These are phyloP conservation scores for Lymantria dispar DNA, from an alignment of 2,888 invertebrate species.

Conservation along the genomic window DNA sequence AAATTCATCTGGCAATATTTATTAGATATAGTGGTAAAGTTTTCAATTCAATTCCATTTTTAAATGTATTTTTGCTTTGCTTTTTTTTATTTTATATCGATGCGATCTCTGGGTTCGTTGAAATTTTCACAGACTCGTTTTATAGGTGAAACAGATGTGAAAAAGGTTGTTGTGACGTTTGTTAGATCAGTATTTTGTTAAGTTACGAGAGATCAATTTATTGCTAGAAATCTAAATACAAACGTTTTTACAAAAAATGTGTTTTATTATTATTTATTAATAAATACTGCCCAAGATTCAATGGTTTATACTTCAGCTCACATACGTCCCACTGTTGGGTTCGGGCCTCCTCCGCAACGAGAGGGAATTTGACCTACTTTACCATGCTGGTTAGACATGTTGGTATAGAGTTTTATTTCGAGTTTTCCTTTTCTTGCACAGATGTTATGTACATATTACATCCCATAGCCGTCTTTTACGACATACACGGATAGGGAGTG, in stretches of 20 bases:
- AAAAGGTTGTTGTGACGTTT: slow-evolving; percentile 46
- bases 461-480: no score
- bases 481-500: no score
- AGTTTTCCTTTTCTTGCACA: no score
- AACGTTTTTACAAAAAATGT: slow-evolving; percentile 36
- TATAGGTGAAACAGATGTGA: slow-evolving; percentile 80
- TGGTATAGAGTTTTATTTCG: no score
- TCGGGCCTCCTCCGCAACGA: no score
- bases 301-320: no score
- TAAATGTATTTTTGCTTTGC: slow-evolving; percentile 1
- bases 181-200: slow-evolving; percentile 69
- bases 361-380: no score
- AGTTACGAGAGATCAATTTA: slow-evolving; percentile 48
- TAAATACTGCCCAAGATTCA: no score
- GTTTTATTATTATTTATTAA: slow-evolving; percentile 29
- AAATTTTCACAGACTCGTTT: slow-evolving; percentile 71
- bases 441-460: no score
- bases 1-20: not conserved
- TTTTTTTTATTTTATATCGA: slow-evolving; percentile 17
- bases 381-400: no score
- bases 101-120: slow-evolving; percentile 29
- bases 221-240: slow-evolving; percentile 40
- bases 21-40: not conserved
- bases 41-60: not conserved
- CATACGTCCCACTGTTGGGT: no score